Percentiles rank a stretch among this genome's conserved stretches.
Conservation (phyloP, 2,113 vertebrate species). For the Tragelaphus buxtoni region DNA sequence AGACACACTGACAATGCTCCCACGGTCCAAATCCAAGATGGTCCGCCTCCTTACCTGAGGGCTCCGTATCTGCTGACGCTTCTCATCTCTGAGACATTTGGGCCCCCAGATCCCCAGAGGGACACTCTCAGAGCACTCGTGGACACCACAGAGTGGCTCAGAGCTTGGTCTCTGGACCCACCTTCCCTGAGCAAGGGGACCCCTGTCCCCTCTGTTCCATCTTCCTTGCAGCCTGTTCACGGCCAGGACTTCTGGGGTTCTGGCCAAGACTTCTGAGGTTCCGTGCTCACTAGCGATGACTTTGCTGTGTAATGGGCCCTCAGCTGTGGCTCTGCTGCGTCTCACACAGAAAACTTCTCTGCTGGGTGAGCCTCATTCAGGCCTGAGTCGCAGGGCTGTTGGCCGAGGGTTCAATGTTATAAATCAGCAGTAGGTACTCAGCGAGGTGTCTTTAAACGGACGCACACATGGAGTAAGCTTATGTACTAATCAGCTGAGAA, state of each 20-base stretch:
- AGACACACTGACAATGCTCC: not conserved
- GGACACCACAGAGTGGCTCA: accelerated
- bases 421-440: not conserved
- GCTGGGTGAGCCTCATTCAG: too few species aligned
- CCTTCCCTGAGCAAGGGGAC: accelerated
- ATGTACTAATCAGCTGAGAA: accelerated
- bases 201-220: accelerated
- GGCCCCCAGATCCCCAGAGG: not conserved
- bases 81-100: accelerated
- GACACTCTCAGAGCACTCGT: accelerated
- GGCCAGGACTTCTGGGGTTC: too few species aligned
- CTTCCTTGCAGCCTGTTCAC: accelerated
- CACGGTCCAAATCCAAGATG: accelerated
- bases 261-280: too few species aligned
- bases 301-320: too few species aligned
- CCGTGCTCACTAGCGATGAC: accelerated
- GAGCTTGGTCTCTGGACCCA: not conserved
- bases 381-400: accelerated
- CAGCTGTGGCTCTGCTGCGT: accelerated
- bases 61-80: not conserved
- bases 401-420: accelerated
- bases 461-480: not conserved
- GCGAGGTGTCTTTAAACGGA: not conserved
- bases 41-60: accelerated
- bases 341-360: not conserved